Evolutionary conservation across 2,888 invertebrate species (phyloP).

Genomic region (Mesorhabditis belari): DNA sequence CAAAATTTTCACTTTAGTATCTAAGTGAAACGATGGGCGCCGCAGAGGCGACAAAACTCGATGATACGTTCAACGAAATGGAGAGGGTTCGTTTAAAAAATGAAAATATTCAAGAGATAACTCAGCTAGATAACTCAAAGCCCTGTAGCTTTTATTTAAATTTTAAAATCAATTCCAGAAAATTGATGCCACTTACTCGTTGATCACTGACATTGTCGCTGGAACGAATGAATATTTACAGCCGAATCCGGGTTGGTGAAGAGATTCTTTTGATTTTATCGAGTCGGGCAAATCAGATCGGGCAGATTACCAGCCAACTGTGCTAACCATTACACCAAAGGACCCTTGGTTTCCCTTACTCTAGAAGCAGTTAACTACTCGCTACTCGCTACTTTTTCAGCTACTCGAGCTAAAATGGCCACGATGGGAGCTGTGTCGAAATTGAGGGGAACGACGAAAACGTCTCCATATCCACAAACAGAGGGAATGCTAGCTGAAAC

Average conservation of each 20-base stretch:
- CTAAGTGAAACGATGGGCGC: constrained; percentile 99
- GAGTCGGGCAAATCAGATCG: neutral
- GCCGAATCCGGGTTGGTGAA: constrained; percentile 77
- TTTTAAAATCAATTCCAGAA: constrained; percentile 63
- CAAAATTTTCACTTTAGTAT: constrained; percentile 68
- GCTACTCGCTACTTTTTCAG: too few relatives aligned
- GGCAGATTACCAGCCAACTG: neutral
- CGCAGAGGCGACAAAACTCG: constrained; percentile 97
- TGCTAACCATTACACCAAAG: too few relatives aligned
- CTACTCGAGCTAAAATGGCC: constrained; percentile 60
- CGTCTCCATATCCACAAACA: constrained; percentile 94
- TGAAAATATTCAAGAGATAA: neutral
- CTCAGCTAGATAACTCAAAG: too few relatives aligned
- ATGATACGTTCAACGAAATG: constrained; percentile 97
- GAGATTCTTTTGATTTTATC: neutral
- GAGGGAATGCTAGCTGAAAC: constrained; percentile 94
- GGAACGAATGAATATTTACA: constrained; percentile 98
- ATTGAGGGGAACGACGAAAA: constrained; percentile 62
- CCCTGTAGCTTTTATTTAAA: neutral
- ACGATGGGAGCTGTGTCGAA: constrained; percentile 71
- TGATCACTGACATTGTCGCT: constrained; percentile 88
- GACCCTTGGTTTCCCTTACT: too few relatives aligned
- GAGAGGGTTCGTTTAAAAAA: constrained; percentile 90
- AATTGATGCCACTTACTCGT: constrained; percentile 92
- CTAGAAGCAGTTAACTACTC: too few relatives aligned